Conservation (phyloP, 2,888 invertebrate genomes). For the Nomada lathburiana region DNA sequence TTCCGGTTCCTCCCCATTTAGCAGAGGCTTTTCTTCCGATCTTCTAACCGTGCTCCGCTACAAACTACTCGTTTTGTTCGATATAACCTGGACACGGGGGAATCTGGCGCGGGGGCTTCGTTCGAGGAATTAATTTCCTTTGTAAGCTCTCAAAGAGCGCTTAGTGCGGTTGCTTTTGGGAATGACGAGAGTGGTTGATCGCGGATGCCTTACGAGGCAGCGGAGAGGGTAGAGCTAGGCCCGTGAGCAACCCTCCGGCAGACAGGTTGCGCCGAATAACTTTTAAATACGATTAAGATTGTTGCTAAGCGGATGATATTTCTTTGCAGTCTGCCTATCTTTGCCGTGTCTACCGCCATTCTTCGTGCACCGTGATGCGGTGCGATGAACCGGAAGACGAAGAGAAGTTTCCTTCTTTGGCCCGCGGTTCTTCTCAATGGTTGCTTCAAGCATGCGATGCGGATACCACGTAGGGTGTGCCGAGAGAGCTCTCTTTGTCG, state of each 20-base stretch:
- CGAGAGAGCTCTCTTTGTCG: not conserved
- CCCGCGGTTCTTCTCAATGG: not conserved
- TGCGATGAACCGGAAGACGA: constrained; percentile 16
- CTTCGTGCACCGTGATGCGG: not conserved
- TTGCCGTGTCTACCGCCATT: constrained; percentile 10
- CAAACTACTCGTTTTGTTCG: constrained; percentile 50
- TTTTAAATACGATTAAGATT: constrained; percentile 77
- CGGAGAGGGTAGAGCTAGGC: not conserved
- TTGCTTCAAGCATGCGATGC: not conserved
- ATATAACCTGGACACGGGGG: constrained; percentile 49
- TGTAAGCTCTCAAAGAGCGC: constrained; percentile 74
- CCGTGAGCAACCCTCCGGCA: constrained; percentile 16
- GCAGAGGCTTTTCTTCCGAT: constrained; percentile 16
- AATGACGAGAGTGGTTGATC: constrained; percentile 72
- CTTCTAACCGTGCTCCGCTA: constrained; percentile 12
- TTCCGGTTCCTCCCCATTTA: too few species aligned
- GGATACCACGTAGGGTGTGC: not conserved
- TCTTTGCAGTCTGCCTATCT: constrained; percentile 25
- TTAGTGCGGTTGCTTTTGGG: constrained; percentile 71
- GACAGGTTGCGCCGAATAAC: constrained; percentile 58
- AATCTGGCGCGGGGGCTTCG: constrained; percentile 62
- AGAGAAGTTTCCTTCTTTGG: not conserved
- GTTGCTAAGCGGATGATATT: constrained; percentile 74
- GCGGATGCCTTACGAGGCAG: constrained; percentile 41
- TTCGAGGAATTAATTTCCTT: constrained; percentile 77